Base-by-base conservation (phyloP, 1,140 invertebrate species). In the Pissodes strobi region DNA sequence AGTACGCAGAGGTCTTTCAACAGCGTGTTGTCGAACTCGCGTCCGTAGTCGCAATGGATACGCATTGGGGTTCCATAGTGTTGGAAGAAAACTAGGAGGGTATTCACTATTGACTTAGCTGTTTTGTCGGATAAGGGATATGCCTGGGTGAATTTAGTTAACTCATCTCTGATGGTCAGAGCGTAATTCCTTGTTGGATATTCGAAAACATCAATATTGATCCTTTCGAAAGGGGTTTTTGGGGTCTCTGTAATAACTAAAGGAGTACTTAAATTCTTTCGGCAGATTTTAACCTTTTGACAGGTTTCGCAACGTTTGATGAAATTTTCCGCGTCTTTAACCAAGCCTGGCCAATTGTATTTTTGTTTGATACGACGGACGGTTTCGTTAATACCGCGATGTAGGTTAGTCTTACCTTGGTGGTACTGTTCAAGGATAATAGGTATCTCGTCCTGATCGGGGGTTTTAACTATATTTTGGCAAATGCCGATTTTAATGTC, bases 221-320 rank as follows among this genome's bases (percentile, higher is more conserved):
- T n/a, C n/a, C n/a, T n/a, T n/a, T 61, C 12, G 57, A 37, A 48
- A 34, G 55, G 45, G 18, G 46, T 57, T 57, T 51, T 49, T n/a
- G 43, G 27, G 4, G 53, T 56, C 38, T 64, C 38, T n/a, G 62
- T 64, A n/a, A 57, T 25, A 2, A 57, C 62, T 17, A 64, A 13
- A 15, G 62, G 43, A 10, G n/a, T 37, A 27, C 45, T 59, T 39
- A 65, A 19, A 34, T n/a, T n/a, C n/a, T n/a, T n/a, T n/a, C n/a
- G n/a, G n/a, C n/a, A n/a, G n/a, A n/a, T n/a, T n/a, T n/a, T 58
- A 13, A 45, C 12, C 30, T 51, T 65, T 43, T 65, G 55, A 52
- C 53, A 65, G n/a, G 21, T 64, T n/a, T n/a, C n/a, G n/a, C n/a
- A n/a, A n/a, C n/a, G n/a, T n/a, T n/a, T n/a, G n/a, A n/a, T n/a